Conservation (phyloP, 2,888 invertebrate species). For the Philereme transversata region DNA sequence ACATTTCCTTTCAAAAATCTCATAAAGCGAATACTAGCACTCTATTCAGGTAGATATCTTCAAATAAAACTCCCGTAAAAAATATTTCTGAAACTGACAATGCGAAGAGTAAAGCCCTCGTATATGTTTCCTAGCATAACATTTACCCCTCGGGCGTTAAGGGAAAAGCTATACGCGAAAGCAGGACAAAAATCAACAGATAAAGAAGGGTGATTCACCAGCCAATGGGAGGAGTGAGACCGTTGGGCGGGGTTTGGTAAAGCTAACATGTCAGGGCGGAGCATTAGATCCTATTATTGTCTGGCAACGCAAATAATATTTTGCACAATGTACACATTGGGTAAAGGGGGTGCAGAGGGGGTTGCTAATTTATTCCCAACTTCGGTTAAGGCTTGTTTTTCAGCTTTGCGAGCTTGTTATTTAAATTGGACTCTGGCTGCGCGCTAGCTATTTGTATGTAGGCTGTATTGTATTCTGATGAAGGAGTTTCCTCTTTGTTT, state of each 20-base stretch:
- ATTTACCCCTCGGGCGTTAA: constrained; percentile 83
- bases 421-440: constrained; percentile 81
- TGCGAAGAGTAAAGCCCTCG: constrained; percentile 77
- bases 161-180: constrained; percentile 76
- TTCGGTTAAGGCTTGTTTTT: constrained; percentile 84
- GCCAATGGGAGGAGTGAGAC: constrained; percentile 60
- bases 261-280: constrained; percentile 84
- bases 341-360: constrained; percentile 63
- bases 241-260: constrained; percentile 70
- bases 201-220: constrained; percentile 47
- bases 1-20: constrained; percentile 59
- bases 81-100: constrained; percentile 76
- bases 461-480: constrained; percentile 70
- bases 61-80: constrained; percentile 79
- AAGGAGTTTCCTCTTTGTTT: constrained; percentile 69
- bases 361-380: constrained; percentile 83
- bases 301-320: constrained; percentile 89
- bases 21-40: constrained; percentile 79
- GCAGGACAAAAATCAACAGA: constrained; percentile 45
- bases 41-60: constrained; percentile 79
- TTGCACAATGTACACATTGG: constrained; percentile 88
- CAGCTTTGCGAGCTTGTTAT: constrained; percentile 83
- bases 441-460: constrained; percentile 69
- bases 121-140: constrained; percentile 84
- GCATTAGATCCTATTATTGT: constrained; percentile 83